phyloP scores from a whole-genome alignment of 2,113 vertebrate species.

The Loxodonta africana region DNA sequence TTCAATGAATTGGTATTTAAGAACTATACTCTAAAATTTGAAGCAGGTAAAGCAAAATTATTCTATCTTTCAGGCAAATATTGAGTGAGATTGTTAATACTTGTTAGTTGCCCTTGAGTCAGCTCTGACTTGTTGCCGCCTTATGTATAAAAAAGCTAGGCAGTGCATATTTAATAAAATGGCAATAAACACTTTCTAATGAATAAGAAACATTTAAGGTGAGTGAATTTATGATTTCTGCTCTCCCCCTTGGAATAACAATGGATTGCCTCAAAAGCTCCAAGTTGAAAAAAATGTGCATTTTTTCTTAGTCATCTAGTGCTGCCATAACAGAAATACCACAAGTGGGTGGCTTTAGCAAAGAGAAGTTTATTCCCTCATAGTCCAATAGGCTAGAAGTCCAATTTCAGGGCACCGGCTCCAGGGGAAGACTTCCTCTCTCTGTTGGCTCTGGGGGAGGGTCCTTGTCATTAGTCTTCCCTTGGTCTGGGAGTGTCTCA shows the following conservation, averaged over 20 bases:
- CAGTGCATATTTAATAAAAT: conserved; percentile 20
- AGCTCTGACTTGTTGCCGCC: not conserved
- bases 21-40: not conserved
- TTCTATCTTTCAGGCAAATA: not conserved
- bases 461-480: too few relatives aligned
- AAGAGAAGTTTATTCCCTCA: too few relatives aligned
- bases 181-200: not conserved
- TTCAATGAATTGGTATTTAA: not conserved
- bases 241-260: not conserved
- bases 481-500: too few relatives aligned
- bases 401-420: too few relatives aligned
- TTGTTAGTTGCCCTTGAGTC: not conserved
- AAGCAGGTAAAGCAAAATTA: not conserved
- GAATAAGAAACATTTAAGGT: not conserved
- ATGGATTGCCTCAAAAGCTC: not conserved
- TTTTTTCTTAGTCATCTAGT: too few relatives aligned
- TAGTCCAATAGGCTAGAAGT: too few relatives aligned
- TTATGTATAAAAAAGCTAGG: not conserved
- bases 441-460: too few relatives aligned
- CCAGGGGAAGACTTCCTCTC: too few relatives aligned
- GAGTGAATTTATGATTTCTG: not conserved
- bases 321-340: too few relatives aligned
- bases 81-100: not conserved
- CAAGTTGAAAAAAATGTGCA: not conserved
- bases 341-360: too few relatives aligned